phyloP scores from a whole-genome alignment of 2,113 vertebrate species.

The Ctenomys sociabilis region DNA sequence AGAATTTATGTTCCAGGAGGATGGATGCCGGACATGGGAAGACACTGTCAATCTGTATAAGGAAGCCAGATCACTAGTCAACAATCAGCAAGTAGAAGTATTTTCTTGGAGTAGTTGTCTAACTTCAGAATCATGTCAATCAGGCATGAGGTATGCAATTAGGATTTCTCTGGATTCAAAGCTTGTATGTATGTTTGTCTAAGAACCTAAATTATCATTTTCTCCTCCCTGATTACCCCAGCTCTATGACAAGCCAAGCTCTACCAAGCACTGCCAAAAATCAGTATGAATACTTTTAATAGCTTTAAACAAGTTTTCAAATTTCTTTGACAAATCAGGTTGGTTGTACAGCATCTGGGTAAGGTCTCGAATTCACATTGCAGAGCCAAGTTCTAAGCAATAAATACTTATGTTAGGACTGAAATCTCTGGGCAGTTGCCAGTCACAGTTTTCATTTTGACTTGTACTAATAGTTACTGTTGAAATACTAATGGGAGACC shows the following conservation, averaged over 20 bases:
- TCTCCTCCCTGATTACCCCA: constrained; percentile 72
- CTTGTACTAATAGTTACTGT: constrained; percentile 52
- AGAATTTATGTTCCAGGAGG: constrained; percentile 26
- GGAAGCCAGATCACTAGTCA: constrained; percentile 49
- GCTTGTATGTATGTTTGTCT: constrained; percentile 65
- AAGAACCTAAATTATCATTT: constrained; percentile 76
- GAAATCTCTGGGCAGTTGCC: constrained; percentile 41
- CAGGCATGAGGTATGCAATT: constrained; percentile 69
- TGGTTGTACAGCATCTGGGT: constrained; percentile 46
- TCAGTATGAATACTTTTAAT: constrained; percentile 65
- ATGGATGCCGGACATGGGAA: not conserved
- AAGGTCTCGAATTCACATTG: constrained; percentile 60
- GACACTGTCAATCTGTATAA: constrained; percentile 20
- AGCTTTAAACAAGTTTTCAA: constrained; percentile 71
- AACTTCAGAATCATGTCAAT: constrained; percentile 70
- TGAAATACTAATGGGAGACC: constrained; percentile 54
- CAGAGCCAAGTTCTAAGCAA: constrained; percentile 47
- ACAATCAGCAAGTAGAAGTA: constrained; percentile 47
- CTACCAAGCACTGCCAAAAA: constrained; percentile 68
- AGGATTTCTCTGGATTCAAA: constrained; percentile 72
- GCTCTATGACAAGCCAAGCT: constrained; percentile 67
- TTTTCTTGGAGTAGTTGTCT: constrained; percentile 50
- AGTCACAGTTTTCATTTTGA: constrained; percentile 63
- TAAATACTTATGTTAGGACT: constrained; percentile 61
- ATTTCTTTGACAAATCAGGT: constrained; percentile 71